Base-by-base conservation (phyloP, 2,888 invertebrate genomes). In the Syrphus vitripennis region DNA sequence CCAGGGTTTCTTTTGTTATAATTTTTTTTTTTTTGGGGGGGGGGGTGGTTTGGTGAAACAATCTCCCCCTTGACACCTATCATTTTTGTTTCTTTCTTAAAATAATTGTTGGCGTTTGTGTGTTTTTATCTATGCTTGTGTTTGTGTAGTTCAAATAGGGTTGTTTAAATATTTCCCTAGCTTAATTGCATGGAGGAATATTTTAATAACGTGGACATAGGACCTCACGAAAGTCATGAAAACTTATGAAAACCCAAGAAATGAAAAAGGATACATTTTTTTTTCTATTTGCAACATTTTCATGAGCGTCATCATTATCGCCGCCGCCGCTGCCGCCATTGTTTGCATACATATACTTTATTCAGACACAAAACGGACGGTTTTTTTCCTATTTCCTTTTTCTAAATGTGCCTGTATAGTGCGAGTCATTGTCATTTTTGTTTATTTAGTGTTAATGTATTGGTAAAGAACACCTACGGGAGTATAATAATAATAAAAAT, bases 401-500 rank as follows among this genome's bases (percentile, higher is more conserved):
- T n/a, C n/a, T n/a, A n/a, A n/a, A n/a, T n/a, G n/a, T n/a, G n/a
- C n/a, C n/a, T n/a, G n/a, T n/a, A 37, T 59, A 59, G 24, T 59
- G n/a, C 37, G 16, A 61, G 61, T 42, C 40, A 61, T 61, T 40
- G 61, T 61, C 40, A 79, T 70, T 75, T 74, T 75, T 74, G 74
- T 80, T 83, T 83, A 63, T 29, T 61, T 29, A 19, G 69, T 42
- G 76, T 53, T 71, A 42, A 40, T 69, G 69, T 67, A 67, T 80
- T 70, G 71, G 70, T 84, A 40, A 61, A 61, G 26, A 40, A 61
- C 42, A 71, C 80, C 80, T 80, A 42, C 21, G 80, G 84, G 84
- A 69, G 42, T 80, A 80, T n/a, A n/a, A n/a, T n/a, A n/a, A n/a
- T n/a, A n/a, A n/a, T n/a, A n/a, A n/a, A n/a, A n/a, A 63, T 72